Conservation (phyloP, 1,140 invertebrate genomes). For the Halyomorpha halys region DNA sequence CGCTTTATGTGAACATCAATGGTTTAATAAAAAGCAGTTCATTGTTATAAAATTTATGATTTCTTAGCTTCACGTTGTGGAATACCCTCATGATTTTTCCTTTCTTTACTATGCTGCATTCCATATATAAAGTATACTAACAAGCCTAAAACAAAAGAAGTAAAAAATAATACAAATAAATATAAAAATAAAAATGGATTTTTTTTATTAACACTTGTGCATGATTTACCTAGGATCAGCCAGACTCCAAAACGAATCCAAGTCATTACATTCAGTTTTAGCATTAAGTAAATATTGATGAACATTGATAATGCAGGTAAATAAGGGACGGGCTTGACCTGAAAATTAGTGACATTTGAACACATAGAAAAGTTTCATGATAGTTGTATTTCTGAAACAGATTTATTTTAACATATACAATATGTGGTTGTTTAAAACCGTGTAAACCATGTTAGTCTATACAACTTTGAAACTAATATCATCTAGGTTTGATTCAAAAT, state of each 20-base stretch:
- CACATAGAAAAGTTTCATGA: too few species aligned
- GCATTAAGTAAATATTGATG: slow-evolving; percentile 58
- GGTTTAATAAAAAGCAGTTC: too few species aligned
- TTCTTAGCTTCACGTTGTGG: too few species aligned
- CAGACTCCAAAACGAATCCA: slow-evolving; percentile 30
- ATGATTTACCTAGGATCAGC: slow-evolving; percentile 28
- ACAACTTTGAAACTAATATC: too few species aligned
- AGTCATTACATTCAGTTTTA: slow-evolving; percentile 43
- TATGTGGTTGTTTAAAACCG: too few species aligned
- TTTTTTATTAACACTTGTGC: not conserved
- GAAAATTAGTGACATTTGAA: too few species aligned
- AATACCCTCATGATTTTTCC: not conserved
- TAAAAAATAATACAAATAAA: not conserved
- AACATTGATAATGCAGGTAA: slow-evolving; percentile 53
- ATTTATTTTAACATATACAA: too few species aligned
- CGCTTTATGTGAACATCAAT: too few species aligned
- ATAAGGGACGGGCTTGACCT: slow-evolving; percentile 58
- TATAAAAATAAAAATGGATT: not conserved
- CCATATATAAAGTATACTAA: slow-evolving; percentile 29
- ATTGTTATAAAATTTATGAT: too few species aligned
- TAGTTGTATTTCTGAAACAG: too few species aligned
- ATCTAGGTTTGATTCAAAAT: too few species aligned
- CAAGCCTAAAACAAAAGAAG: slow-evolving; percentile 24
- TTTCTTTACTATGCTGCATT: slow-evolving; percentile 27
- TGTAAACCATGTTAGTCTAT: too few species aligned